Conservation (phyloP, 2,113 vertebrate species). For the Stegostoma tigrinum region DNA sequence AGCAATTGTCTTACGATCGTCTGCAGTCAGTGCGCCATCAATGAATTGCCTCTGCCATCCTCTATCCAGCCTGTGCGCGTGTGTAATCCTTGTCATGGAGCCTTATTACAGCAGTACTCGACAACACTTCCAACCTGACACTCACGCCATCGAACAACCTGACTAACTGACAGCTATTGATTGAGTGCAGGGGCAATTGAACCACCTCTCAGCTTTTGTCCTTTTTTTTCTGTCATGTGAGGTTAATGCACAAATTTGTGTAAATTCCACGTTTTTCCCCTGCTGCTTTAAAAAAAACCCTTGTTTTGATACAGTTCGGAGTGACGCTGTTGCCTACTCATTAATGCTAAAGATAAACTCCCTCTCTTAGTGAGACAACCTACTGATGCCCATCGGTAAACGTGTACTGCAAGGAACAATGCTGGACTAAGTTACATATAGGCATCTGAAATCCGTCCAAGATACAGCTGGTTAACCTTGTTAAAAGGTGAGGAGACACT, state of each 20-base stretch:
- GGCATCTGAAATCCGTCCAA: neutral
- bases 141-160: too few species aligned
- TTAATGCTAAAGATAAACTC: neutral
- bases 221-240: neutral
- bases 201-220: neutral
- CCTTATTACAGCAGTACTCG: slow-evolving; percentile 72
- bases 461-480: neutral
- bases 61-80: slow-evolving; percentile 77
- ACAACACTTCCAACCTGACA: slow-evolving; percentile 68
- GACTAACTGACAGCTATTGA: neutral
- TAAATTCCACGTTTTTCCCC: neutral
- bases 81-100: slow-evolving; percentile 66
- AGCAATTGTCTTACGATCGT: slow-evolving; percentile 74
- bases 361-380: too few species aligned
- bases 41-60: slow-evolving; percentile 78
- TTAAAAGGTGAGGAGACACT: neutral
- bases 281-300: too few species aligned
- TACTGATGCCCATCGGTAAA: too few species aligned
- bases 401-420: too few species aligned
- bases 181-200: neutral
- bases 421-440: neutral
- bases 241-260: neutral
- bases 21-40: slow-evolving; percentile 67
- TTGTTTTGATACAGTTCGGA: neutral
- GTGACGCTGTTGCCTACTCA: neutral